Evolutionary conservation across 2,113 vertebrate genomes (phyloP).

Genomic region (Muntiacus muntjak): DNA sequence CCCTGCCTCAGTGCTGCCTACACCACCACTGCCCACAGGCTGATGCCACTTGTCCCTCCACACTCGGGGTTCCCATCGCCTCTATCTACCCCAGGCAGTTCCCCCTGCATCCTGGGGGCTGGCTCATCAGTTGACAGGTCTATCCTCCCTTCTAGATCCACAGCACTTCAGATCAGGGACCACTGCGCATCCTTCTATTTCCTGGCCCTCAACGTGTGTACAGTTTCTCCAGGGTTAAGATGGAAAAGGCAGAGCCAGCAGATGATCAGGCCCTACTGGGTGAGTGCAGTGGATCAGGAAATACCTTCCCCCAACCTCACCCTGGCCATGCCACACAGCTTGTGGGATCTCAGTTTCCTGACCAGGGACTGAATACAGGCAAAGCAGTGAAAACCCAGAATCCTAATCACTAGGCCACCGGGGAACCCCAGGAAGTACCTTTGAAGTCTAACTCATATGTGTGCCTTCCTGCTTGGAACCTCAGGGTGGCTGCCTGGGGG

Average conservation of each 20-base stretch:
- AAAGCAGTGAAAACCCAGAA: not conserved
- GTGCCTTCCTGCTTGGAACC: constrained; percentile 85
- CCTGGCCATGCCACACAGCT: not conserved
- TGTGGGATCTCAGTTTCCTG: not conserved
- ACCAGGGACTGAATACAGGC: not conserved
- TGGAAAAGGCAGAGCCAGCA: not conserved
- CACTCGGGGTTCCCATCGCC: not conserved
- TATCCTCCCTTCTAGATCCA: not conserved
- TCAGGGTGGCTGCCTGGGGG: constrained; percentile 68
- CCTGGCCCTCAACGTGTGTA: not conserved
- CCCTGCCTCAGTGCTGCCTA: not conserved
- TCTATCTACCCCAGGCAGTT: not conserved
- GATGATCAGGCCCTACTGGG: not conserved
- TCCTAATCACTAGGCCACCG: not conserved
- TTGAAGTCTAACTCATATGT: constrained; percentile 86
- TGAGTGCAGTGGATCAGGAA: not conserved
- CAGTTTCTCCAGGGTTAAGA: not conserved
- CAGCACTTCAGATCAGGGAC: not conserved
- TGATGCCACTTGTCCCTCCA: not conserved
- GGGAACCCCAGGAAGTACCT: constrained; percentile 75
- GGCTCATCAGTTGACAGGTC: not conserved
- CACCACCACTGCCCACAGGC: not conserved
- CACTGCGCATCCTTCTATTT: not conserved
- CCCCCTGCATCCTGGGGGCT: not conserved
- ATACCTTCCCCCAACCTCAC: constrained; percentile 34